Base-by-base conservation (phyloP, 2,888 invertebrate genomes). In the Thymelicus sylvestris region DNA sequence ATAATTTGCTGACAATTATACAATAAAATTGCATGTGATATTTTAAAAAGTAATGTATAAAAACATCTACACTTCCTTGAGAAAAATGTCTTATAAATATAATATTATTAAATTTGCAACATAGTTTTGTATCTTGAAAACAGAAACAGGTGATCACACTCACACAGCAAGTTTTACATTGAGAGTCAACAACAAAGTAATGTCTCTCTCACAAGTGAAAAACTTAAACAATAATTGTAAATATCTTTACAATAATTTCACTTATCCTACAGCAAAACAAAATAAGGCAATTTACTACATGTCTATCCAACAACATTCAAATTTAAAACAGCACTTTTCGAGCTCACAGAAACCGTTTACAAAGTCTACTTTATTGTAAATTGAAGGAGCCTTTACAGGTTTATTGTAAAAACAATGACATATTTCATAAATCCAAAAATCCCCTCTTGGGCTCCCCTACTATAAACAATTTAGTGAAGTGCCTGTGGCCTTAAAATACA, bases 221-320 rank as follows among this genome's bases (percentile, higher is more conserved):
- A 82, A 79, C 81, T 84, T 78, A 86, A 88, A 88, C 85, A 86
- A 83, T 83, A 75, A 79, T 73, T 72, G 73, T 77, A 79, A 79
- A 85, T 80, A 86, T 83, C 79, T 86, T 84, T 85, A 87, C 88
- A 87, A 85, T 89, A 89, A 88, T 85, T 83, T 74, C 73, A 82
- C 89, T 90, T 90, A 91, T 74, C 78, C 88, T 91, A 92, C 76
- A 87, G 91, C 90, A 90, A 92, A 90, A 91, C 89, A 91, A 91
- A 88, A 88, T 92, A 93, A 93, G 92, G 92, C 93, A 90, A 89
- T 89, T 86, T 83, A 84, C 86, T 89, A 89, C 84, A 83, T 82
- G 79, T 86, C 85, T 86, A 84, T 85, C 86, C 83, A 85, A 87
- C 85, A 71, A 80, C 82, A 79, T 82, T 72, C 81, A 79, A 83